Base-by-base conservation (phyloP, 2,888 invertebrate species). In the Habroteleia sp. region DNA sequence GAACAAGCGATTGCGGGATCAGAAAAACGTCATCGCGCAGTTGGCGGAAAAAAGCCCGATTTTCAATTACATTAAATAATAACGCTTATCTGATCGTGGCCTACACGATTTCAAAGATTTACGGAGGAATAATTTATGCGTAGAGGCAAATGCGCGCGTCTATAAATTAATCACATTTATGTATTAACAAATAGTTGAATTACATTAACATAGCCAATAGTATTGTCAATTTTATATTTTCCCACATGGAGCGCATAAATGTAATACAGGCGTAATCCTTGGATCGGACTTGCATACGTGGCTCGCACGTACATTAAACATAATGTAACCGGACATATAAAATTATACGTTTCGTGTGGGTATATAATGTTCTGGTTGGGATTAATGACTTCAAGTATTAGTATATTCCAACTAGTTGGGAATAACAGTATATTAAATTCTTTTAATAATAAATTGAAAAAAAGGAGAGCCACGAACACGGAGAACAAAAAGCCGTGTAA, bases 281-380 rank as follows among this genome's bases (percentile, higher is more conserved):
- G 76, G 14, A 72, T 72, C 46, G 68, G 56, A 68, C 63, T 63
- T 68, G 76, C 68, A 58, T 76, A 69, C 76, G 69, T 65, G 72
- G 76, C 69, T 76, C 73, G 63, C 65, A 73, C 68, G 76, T 73
- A 73, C 58, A 73, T 69, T 73, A 73, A 73, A 69, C 69, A 73
- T 76, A 76, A 73, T 76, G 76, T 76, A 76, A 76, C 76, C 76
- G 76, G 73, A 76, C 76, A 73, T 76, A 69, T 73, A 73, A 73
- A 76, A 76, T 76, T 76, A 76, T 72, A 71, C 66, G 76, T 73
- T 73, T 65, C 68, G 50, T 72, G 71, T 76, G 66, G 75, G 75
- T 76, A 76, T 71, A 72, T 76, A 76, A 76, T 76, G 72, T 65
- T 73, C 69, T 63, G 58, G 50, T 63, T 69, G 69, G 66, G 72